Evolutionary conservation across 2,797 vertebrate genomes (phyloP).

Genomic region (Gila robusta): DNA sequence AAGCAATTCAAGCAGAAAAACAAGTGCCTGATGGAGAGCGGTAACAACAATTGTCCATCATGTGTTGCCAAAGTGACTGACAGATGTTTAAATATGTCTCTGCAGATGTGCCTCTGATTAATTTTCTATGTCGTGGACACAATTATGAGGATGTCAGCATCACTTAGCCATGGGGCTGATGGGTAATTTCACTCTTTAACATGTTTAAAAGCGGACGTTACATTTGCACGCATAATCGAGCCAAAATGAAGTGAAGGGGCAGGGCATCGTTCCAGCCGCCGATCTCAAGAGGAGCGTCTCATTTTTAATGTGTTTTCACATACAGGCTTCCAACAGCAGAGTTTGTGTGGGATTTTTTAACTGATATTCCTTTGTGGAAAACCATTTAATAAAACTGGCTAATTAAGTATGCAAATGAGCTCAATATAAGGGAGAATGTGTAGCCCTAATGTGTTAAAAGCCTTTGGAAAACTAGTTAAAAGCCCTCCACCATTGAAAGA

Average conservation of each 20-base stretch:
- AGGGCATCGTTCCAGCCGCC: conserved; percentile 42
- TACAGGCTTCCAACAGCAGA: conserved; percentile 73
- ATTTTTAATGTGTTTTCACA: conserved; percentile 39
- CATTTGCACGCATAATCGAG: conserved; percentile 62
- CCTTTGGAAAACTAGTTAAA: conserved; percentile 78
- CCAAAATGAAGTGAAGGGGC: conserved; percentile 37
- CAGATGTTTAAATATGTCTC: conserved; percentile 66
- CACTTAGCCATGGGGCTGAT: conserved; percentile 77
- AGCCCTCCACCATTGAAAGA: conserved; percentile 68
- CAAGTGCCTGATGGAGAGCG: conserved; percentile 26
- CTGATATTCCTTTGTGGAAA: conserved; percentile 74
- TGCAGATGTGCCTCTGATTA: conserved; percentile 65
- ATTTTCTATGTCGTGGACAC: conserved; percentile 68
- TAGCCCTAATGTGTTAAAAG: conserved; percentile 73
- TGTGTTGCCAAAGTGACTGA: conserved; percentile 64
- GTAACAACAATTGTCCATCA: conserved; percentile 61
- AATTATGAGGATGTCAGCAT: conserved; percentile 81
- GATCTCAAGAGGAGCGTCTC: conserved; percentile 45
- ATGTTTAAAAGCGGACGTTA: conserved; percentile 72
- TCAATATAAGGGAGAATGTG: conserved; percentile 74
- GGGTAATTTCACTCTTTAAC: conserved; percentile 80
- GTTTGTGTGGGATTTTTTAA: conserved; percentile 74
- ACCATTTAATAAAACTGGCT: conserved; percentile 78
- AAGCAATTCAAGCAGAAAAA: conserved; percentile 43
- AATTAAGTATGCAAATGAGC: conserved; percentile 83